Evolutionary conservation across 2,888 invertebrate species (phyloP), one percentile per base, ranked within the genome.

Genomic region (Ophion slaviceki): DNA sequence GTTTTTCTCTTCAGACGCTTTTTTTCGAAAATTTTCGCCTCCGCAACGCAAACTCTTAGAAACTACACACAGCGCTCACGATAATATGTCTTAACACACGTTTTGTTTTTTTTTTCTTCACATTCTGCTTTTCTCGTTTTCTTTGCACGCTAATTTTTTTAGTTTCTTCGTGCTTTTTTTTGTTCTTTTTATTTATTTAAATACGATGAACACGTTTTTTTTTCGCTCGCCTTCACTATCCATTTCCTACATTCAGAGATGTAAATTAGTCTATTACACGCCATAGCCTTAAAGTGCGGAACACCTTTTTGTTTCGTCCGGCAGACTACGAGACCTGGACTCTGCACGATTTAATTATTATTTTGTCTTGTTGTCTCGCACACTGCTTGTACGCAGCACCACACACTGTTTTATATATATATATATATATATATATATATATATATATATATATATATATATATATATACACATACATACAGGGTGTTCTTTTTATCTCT

Each of bases 241-340:
- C 45, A 32, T 76, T 87, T 88, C 87, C 85, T 87, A 89, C 88
- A 90, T 89, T 89, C 86, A 89, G 86, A 90, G 89, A 88, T 86
- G 82, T 76, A 87, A 83, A 84, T 84, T 84, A 86, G 20, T 80
- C 67, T 86, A 86, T 62, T 11, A 47, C 14, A 47, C 64, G 5
- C 77, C 47, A 7, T 72, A 78, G 61, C 82, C 84, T 82, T 82
- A 36, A 47, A 59, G 59, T 24, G 78, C 79, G 66, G 32, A 71
- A 67, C n/a, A 53, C 47, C 6, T 20, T 68, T 68, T 70, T 47
- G 47, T 47, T 14, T 11, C 11, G 11, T 47, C 47, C 40, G 8
- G 40, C 40, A 14, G 47, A 2, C 47, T 47, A 14, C 47, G 14
- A 47, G 14, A 47, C 47, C 14, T 10, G 14, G 47, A 2, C 17